Percentiles rank a stretch among this genome's conserved stretches.
Conservation (phyloP, 1,140 invertebrate species). For the Sweltsa coloradensis region DNA sequence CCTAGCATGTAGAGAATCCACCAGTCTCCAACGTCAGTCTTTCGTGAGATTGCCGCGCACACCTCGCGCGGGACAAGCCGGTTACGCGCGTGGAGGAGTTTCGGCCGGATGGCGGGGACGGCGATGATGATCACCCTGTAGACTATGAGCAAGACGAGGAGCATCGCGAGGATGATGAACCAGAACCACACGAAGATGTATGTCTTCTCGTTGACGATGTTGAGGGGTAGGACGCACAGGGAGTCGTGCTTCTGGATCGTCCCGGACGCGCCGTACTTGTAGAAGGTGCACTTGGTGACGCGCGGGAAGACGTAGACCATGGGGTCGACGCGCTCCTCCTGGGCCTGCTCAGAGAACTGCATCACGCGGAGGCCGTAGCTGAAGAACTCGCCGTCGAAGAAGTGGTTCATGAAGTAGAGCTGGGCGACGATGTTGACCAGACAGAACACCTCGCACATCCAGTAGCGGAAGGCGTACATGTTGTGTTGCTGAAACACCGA, state of each 20-base stretch:
- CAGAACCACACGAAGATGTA: constrained; percentile 72
- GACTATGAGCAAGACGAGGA: constrained; percentile 53
- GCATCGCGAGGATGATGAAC: constrained; percentile 51
- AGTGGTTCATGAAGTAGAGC: constrained; percentile 80
- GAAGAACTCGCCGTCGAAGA: constrained; percentile 85
- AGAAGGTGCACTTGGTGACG: constrained; percentile 74
- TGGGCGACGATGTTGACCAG: constrained; percentile 73
- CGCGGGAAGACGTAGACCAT: constrained; percentile 53
- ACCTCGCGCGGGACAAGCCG: constrained; percentile 56
- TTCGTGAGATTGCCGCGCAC: constrained; percentile 55
- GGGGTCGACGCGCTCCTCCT: constrained; percentile 69
- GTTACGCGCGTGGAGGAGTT: constrained; percentile 53
- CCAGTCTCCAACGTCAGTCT: constrained; percentile 78
- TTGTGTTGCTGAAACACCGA: constrained; percentile 82
- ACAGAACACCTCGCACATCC: constrained; percentile 68
- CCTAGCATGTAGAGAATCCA: constrained; percentile 82
- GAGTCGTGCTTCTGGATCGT: constrained; percentile 43
- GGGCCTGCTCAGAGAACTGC: constrained; percentile 57
- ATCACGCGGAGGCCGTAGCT: constrained; percentile 69
- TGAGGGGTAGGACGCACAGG: constrained; percentile 60
- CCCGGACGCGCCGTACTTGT: constrained; percentile 82
- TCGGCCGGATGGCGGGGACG: constrained; percentile 56
- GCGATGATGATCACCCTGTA: constrained; percentile 65
- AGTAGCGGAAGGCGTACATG: constrained; percentile 67
- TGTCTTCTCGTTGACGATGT: constrained; percentile 70